Evolutionary conservation across 2,113 vertebrate genomes (phyloP).

Genomic region (Prochilodus magdalenae): DNA sequence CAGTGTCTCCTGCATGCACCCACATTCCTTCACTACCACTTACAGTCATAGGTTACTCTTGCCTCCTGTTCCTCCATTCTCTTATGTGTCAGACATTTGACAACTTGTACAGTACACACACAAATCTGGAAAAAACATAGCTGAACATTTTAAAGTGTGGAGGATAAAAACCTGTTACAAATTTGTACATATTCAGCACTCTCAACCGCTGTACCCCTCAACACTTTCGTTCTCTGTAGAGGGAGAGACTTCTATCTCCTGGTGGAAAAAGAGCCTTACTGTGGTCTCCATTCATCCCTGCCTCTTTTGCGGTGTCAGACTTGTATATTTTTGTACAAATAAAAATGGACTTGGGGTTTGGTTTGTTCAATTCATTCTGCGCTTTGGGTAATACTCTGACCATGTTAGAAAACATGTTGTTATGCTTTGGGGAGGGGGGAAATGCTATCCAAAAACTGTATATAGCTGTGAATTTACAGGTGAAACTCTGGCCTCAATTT

Average conservation of each 20-base stretch:
- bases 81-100: background rate
- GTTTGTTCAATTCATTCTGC: conserved; percentile 26
- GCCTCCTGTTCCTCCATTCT: background rate
- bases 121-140: background rate
- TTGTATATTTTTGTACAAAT: conserved; percentile 39
- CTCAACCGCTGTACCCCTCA: background rate
- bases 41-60: background rate
- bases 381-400: conserved; percentile 18
- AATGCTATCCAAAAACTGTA: conserved; percentile 25
- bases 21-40: background rate
- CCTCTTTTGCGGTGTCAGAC: conserved; percentile 38
- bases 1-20: conserved; percentile 8
- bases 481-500: conserved; percentile 17
- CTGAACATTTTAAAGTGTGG: background rate
- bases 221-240: background rate
- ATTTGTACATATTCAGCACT: background rate
- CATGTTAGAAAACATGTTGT: conserved; percentile 3
- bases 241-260: background rate
- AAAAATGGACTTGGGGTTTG: conserved; percentile 32
- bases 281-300: conserved; percentile 1
- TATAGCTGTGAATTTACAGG: conserved; percentile 36
- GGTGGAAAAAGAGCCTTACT: background rate
- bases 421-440: background rate
- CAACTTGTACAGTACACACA: background rate
- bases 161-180: background rate